phyloP scores from a whole-genome alignment of 2,113 vertebrate genomes.

The Pollachius pollachius region DNA sequence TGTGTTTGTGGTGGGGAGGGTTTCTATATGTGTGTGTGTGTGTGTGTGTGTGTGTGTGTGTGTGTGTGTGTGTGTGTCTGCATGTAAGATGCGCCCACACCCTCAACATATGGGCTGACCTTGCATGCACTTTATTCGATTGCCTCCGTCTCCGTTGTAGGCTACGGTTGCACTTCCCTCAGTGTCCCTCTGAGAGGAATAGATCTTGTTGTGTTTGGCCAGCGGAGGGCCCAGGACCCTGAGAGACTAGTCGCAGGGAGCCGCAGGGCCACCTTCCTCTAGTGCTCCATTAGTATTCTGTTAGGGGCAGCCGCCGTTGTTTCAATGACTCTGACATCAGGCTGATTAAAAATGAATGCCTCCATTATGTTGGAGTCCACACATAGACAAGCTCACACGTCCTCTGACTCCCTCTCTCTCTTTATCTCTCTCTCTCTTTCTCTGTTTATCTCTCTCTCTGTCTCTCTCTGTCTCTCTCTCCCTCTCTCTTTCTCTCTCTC shows the following conservation, averaged over 20 bases:
- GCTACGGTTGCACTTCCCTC: too few species aligned
- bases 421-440: too few species aligned
- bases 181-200: too few species aligned
- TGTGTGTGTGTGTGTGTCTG: slow-evolving; percentile 1
- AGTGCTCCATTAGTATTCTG: slow-evolving; percentile 46
- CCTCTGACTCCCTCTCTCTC: neutral
- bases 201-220: too few species aligned
- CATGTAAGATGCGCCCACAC: neutral
- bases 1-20: too few species aligned
- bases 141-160: too few species aligned
- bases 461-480: too few species aligned
- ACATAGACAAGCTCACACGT: neutral
- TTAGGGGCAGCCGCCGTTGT: slow-evolving; percentile 32
- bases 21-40: slow-evolving; percentile 3
- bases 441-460: too few species aligned
- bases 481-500: too few species aligned
- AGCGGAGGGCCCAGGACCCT: too few species aligned
- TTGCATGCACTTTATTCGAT: too few species aligned
- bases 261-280: slow-evolving; percentile 18
- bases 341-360: slow-evolving; percentile 42
- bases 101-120: slow-evolving; percentile 50
- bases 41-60: slow-evolving; percentile 13
- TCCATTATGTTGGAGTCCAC: slow-evolving; percentile 6
- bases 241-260: too few species aligned
- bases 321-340: slow-evolving; percentile 38